Conservation (phyloP, 2,113 vertebrate genomes). For the Rhinolophus sinicus region DNA sequence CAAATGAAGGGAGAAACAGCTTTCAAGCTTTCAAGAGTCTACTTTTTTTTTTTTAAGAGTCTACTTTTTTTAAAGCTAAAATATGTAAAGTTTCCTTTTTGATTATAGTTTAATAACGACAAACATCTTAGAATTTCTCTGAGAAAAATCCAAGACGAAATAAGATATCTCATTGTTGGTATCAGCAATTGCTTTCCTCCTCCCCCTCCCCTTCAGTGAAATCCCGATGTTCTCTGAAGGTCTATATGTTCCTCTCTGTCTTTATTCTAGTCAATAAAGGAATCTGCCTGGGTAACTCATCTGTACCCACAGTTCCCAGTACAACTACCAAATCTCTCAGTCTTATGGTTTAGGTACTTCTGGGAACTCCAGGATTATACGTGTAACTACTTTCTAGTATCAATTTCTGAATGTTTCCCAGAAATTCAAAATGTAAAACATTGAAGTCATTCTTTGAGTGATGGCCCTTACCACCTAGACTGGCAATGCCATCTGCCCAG, state of each 20-base stretch:
- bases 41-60: not conserved
- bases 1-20: not conserved
- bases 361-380: not conserved
- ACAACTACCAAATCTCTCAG: not conserved
- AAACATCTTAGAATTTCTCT: not conserved
- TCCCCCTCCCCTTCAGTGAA: not conserved
- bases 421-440: not conserved
- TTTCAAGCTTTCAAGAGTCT: not conserved
- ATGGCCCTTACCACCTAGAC: not conserved
- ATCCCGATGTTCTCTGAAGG: not conserved
- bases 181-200: not conserved
- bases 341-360: not conserved
- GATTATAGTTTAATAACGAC: not conserved
- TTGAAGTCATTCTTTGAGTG: not conserved
- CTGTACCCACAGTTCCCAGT: not conserved
- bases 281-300: not conserved
- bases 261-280: not conserved
- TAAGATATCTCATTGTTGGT: accelerated
- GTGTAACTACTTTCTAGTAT: not conserved
- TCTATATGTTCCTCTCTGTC: not conserved
- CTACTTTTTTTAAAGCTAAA: not conserved
- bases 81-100: not conserved
- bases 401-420: not conserved
- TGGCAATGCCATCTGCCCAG: not conserved
- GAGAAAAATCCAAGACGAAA: not conserved